Base-by-base conservation (phyloP, 2,113 vertebrate genomes). In the Microcebus griseorufus region DNA sequence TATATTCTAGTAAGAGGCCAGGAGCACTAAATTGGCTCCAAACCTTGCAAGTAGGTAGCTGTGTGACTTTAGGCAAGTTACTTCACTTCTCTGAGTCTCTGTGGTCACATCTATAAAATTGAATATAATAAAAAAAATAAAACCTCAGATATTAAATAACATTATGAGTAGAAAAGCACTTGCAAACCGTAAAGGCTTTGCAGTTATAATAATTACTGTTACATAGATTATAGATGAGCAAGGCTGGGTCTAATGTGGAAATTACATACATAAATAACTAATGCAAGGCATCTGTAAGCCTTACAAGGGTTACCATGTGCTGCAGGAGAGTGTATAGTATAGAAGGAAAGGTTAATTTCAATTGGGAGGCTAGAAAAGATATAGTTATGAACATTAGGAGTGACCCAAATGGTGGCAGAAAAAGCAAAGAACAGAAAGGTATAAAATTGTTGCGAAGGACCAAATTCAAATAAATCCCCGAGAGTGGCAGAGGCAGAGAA, bases 401-500 rank as follows among this genome's bases (percentile, higher is more conserved):
- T 20, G 27, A 78, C 48, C 67, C 42, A 22, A 82, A 78, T 22
- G 42, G 53, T n/a, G 39, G 51, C 69, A 79, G 42, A 69, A 91
- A 95, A 88, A 82, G 62, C 78, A 84, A 62, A 93, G 32, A 65
- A 60, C 32, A 90, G 37, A 29, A 93, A 91, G 39, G 34, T 60
- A 32, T 25, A 13, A 94, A 48, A 92, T 70, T 88, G 27, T 80
- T 94, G 75, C 73, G 84, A 94, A 90, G 51, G 94, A 60, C 65
- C 79, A 89, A 58, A 91, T 96, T 85, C 97, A 96, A 96, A 96
- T 97, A 97, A 98, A 95, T 91, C 42, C 89, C 70, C 0, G 1
- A 87, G 42, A 88, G 79, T 92, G 84, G 72, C 86, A 67, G 81
- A 70, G 58, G 51, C 85, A 96, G 95, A 91, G 82, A 45, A 94